These are phyloP conservation scores for Ptychodera flava DNA, from an alignment of 35 echinoderm and acorn worm genomes.

Conservation along the genomic window DNA sequence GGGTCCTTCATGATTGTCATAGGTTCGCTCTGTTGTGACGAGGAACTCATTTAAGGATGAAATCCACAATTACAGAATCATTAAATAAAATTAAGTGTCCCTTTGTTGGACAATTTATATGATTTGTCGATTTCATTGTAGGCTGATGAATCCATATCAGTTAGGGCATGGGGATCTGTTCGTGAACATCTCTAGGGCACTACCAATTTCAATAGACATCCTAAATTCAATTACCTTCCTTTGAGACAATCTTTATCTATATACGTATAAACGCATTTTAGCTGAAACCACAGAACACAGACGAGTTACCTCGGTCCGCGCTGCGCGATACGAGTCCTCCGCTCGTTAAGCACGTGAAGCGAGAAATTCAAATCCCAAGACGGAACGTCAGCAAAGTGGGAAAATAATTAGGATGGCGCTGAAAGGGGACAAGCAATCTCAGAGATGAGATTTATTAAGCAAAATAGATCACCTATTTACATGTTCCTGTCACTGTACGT, in stretches of 20 bases:
- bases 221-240: background rate
- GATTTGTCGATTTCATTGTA: background rate
- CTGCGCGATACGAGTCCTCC: background rate
- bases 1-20: background rate
- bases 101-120: background rate
- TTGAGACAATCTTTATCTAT: background rate
- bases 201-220: background rate
- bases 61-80: background rate
- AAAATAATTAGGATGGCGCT: background rate
- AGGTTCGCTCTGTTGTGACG: background rate
- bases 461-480: background rate
- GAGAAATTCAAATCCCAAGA: background rate
- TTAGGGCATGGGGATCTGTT: background rate
- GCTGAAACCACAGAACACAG: background rate
- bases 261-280: background rate
- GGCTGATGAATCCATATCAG: background rate
- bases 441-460: background rate
- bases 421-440: background rate
- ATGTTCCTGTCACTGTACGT: background rate
- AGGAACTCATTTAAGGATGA: background rate
- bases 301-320: background rate
- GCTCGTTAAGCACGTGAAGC: background rate
- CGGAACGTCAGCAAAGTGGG: background rate
- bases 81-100: background rate
- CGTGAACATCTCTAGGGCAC: background rate